Conservation (phyloP, 2,113 vertebrate species). For the Cephalopterus ornatus region DNA sequence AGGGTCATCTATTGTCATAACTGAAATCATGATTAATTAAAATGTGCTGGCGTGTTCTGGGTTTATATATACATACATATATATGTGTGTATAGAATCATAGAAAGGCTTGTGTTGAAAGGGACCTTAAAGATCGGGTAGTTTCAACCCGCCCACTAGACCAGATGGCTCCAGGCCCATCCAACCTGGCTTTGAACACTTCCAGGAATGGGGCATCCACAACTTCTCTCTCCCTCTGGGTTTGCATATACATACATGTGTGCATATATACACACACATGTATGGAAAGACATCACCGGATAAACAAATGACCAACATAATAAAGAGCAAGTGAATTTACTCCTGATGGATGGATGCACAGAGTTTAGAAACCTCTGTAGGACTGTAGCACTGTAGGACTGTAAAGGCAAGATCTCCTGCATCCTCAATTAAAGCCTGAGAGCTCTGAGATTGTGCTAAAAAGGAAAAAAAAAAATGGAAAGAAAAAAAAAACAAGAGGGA, state of each 20-base stretch:
- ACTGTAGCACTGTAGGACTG: rapidly evolving
- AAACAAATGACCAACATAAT: background rate
- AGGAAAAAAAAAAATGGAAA: background rate
- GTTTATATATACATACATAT: background rate
- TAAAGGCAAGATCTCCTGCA: background rate
- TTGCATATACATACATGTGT: background rate
- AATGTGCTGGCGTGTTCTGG: background rate
- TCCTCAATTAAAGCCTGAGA: background rate
- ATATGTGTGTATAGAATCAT: background rate
- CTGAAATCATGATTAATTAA: background rate
- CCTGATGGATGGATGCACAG: background rate
- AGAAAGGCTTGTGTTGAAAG: background rate
- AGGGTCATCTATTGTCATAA: background rate
- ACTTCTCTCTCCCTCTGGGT: background rate
- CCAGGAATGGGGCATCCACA: background rate
- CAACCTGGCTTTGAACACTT: background rate
- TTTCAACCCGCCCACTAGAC: background rate
- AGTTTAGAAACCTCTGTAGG: background rate
- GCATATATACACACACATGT: rapidly evolving
- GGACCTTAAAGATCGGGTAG: background rate
- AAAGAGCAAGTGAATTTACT: background rate
- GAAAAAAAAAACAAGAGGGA: background rate
- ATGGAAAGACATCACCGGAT: background rate
- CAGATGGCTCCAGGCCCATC: background rate
- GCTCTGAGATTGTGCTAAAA: background rate